These are phyloP conservation scores for Phenacoccus solenopsis DNA, from an alignment of 1,140 invertebrate genomes.

Conservation along the genomic window DNA sequence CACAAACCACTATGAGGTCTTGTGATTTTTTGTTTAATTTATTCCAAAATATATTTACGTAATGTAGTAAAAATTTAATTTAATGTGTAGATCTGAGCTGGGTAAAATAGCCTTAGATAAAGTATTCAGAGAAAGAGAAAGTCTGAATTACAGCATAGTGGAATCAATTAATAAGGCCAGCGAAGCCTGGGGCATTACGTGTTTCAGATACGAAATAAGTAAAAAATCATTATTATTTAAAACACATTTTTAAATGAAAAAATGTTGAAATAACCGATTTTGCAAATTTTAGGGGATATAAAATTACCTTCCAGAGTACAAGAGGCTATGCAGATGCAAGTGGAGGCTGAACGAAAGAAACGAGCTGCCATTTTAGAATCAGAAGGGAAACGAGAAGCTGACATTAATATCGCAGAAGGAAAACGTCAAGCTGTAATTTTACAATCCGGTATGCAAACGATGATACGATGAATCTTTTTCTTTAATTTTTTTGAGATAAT, in stretches of 20 bases:
- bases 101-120: slow-evolving; percentile 97
- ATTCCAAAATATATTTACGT: not conserved
- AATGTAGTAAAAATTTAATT: not conserved
- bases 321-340: slow-evolving; percentile 99
- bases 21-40: slow-evolving; percentile 14
- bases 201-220: slow-evolving; percentile 96
- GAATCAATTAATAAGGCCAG: slow-evolving; percentile 96
- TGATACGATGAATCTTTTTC: not conserved
- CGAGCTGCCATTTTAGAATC: slow-evolving; percentile 93
- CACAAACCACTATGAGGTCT: slow-evolving; percentile 93
- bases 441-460: slow-evolving; percentile 54
- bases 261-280: too few species aligned
- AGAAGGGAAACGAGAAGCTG: slow-evolving; percentile 84
- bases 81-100: slow-evolving; percentile 63
- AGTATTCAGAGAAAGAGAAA: slow-evolving; percentile 93
- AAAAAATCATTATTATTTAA: slow-evolving; percentile 35
- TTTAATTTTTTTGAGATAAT: slow-evolving; percentile 15
- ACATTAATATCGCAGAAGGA: slow-evolving; percentile 96
- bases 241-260: not conserved
- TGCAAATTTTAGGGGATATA: slow-evolving; percentile 60
- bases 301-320: slow-evolving; percentile 83
- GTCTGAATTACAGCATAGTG: slow-evolving; percentile 90
- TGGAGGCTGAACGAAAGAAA: slow-evolving; percentile 94
- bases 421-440: slow-evolving; percentile 82
- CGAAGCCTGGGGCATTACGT: slow-evolving; percentile 95